A percentile compares a stretch with the other conserved stretches of the same genome.
phyloP scores from a whole-genome alignment of 2,113 vertebrate species.

The Mus pahari region DNA sequence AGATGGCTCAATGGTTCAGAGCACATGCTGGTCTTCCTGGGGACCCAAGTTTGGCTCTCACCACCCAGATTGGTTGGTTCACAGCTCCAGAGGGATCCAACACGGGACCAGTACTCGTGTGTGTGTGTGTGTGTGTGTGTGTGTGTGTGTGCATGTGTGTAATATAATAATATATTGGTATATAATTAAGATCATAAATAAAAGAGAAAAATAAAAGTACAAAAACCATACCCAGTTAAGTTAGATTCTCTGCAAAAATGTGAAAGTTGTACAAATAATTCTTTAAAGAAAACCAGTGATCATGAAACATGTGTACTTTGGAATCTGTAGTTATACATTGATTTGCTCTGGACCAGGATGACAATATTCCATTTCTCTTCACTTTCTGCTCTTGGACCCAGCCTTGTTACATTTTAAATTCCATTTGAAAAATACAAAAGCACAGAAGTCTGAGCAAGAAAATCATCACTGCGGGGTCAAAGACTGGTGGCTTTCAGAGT shows the following conservation, averaged over 20 bases:
- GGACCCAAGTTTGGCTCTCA: background rate
- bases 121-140: no score
- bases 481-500: background rate
- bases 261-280: background rate
- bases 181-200: no score
- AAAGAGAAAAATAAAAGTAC: background rate
- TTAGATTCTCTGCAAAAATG: background rate
- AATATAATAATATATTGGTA: no score
- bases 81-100: background rate
- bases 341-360: background rate
- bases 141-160: background rate
- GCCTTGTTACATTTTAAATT: conserved; percentile 13
- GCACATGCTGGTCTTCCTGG: background rate
- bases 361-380: background rate
- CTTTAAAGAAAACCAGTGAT: background rate
- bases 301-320: background rate
- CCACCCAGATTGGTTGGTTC: background rate
- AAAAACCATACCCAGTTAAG: background rate
- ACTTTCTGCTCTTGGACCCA: background rate
- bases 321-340: background rate
- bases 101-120: no score
- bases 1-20: background rate
- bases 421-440: conserved; percentile 13
- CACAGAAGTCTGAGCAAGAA: conserved; percentile 10
- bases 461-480: background rate